phyloP scores from a whole-genome alignment of 2,888 invertebrate genomes.

The Caenorhabditis becei region DNA sequence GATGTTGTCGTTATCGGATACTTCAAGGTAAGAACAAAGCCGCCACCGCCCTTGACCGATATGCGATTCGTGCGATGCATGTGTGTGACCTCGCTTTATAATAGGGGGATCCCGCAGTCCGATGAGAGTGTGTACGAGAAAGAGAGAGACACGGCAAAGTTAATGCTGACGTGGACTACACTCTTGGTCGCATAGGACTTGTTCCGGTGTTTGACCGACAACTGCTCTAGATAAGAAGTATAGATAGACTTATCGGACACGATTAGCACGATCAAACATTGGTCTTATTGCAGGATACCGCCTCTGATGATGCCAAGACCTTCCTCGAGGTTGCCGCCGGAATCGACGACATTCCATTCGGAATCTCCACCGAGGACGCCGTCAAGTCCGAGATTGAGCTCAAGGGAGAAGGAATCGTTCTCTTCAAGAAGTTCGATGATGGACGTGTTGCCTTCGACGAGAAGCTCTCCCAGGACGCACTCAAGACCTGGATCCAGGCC shows the following conservation, averaged over 20 bases:
- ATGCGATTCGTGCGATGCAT: slow-evolving; percentile 21
- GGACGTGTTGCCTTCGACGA: slow-evolving; percentile 79
- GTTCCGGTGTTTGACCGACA: slow-evolving; percentile 23
- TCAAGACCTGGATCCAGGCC: slow-evolving; percentile 80
- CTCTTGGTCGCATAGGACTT: slow-evolving; percentile 2
- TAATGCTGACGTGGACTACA: slow-evolving; percentile 28
- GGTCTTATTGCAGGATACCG: slow-evolving; percentile 85
- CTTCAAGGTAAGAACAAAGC: slow-evolving; percentile 85
- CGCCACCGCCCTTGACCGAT: slow-evolving; percentile 53
- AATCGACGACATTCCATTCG: slow-evolving; percentile 93
- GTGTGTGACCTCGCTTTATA: slow-evolving; percentile 50
- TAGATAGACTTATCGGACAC: background rate
- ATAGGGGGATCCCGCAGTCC: slow-evolving; percentile 29
- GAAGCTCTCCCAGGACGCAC: slow-evolving; percentile 66
- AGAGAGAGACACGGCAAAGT: slow-evolving; percentile 3
- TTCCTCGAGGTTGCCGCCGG: slow-evolving; percentile 89
- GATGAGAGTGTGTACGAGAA: slow-evolving; percentile 22
- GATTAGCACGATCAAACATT: background rate
- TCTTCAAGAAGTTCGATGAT: slow-evolving; percentile 88
- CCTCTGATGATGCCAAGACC: slow-evolving; percentile 89
- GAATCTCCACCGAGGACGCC: slow-evolving; percentile 88
- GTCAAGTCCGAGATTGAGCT: slow-evolving; percentile 89
- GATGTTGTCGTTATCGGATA: slow-evolving; percentile 92
- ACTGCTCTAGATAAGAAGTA: slow-evolving; percentile 38
- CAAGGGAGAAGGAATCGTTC: slow-evolving; percentile 88